Evolutionary conservation across 2,797 vertebrate genomes (phyloP), one percentile per base, ranked within the genome.

Genomic region (Acropternis orthonyx): DNA sequence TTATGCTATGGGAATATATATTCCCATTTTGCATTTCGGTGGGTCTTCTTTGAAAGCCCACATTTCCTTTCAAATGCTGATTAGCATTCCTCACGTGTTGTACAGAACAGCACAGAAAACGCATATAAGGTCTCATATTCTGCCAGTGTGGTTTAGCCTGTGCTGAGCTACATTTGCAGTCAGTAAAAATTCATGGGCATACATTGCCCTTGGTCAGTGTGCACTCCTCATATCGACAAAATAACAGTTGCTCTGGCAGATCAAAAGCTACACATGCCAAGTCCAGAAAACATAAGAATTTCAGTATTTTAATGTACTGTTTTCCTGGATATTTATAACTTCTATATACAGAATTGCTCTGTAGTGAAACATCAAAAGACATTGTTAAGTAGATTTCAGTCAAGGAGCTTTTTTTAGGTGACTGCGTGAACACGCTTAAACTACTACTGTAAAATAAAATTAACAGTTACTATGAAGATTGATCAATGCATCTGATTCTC

Each of bases 81-180:
- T 97, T 95, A 96, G 87, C 82, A 97, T 97, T 96, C 92, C 69
- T 85, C 65, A 61, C 22, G 10, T 92, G 87, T 85, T 65, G 51
- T 75, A 55, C 61, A 17, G 92, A 80, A 46, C 67, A 61, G 92
- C 83, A 89, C 49, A 61, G 91, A 68, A 95, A 96, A 96, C 78
- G 92, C 89, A 68, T 94, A 68, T 73, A 85, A 92, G 73, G 85
- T 87, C 68, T 87, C 90, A 34, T 19, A 36, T 93, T 93, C 87
- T 95, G 79, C 73, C 61, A 71, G 46, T 7, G 41, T 73, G 63
- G 73, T 79, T 95, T 92, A 88, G 92, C 51, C 37, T 69, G n/a
- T 56, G 78, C 89, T 80, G 72, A 82, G 68, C 88, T 66, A 6
- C 44, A 54, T 85, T 84, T 86, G 69, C 71, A 89, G 79, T 63